Evolutionary conservation across 2,113 vertebrate genomes (phyloP).

Genomic region (Gopherus flavomarginatus): DNA sequence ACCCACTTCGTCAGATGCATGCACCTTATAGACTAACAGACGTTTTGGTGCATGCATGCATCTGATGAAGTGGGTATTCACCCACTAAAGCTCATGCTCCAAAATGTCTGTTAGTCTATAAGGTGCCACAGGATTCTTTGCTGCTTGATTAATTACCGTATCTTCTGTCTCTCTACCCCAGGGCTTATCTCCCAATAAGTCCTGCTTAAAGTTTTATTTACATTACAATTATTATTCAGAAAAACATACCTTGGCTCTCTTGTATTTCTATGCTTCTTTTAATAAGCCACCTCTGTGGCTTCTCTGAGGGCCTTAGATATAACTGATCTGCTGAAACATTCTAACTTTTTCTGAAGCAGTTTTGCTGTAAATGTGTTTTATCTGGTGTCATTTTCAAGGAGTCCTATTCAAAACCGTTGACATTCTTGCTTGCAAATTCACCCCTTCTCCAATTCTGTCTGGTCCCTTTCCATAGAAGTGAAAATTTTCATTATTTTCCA

Average conservation of each 20-base stretch:
- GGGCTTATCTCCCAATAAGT: not conserved
- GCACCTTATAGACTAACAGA: too few relatives aligned
- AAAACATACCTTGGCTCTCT: not conserved
- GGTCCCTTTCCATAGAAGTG: not conserved
- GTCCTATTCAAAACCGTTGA: not conserved
- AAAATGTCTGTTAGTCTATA: too few relatives aligned
- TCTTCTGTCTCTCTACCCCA: not conserved
- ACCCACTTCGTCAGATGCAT: too few relatives aligned
- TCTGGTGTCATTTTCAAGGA: not conserved
- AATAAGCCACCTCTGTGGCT: not conserved
- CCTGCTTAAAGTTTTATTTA: not conserved
- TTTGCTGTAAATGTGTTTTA: not conserved
- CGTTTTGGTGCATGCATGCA: too few relatives aligned
- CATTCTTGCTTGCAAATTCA: not conserved
- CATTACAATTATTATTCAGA: not conserved
- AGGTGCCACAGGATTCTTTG: too few relatives aligned
- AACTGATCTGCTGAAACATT: not conserved
- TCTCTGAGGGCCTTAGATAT: not conserved
- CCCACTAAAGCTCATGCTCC: too few relatives aligned
- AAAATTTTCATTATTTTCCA: not conserved
- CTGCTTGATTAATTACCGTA: not conserved
- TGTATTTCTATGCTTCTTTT: not conserved
- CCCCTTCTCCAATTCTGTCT: not conserved
- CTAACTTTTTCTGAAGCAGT: not conserved
- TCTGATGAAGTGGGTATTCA: too few relatives aligned